Evolutionary conservation across 2,113 vertebrate genomes (phyloP), one percentile per base, ranked within the genome.

Genomic region (Oxyruncus cristatus): DNA sequence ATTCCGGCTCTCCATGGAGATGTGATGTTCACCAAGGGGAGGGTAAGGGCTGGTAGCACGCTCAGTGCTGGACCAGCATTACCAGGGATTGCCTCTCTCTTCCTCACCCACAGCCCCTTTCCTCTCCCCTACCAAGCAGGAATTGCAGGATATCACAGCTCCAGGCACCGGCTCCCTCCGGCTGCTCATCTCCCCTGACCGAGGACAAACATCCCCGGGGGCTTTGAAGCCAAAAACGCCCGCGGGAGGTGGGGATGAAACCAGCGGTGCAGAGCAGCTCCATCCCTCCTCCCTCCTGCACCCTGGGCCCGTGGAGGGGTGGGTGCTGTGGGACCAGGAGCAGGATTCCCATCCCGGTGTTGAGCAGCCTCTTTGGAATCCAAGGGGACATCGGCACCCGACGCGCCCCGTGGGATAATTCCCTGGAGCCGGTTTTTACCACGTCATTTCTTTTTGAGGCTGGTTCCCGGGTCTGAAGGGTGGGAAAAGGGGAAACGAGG

Each of bases 361-460:
- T 9, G 20, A 58, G 59, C 46, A 37, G 41, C n/a, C 27, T 32
- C 50, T 59, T 5, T 4, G 49, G 62, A 7, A 77, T 27, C 3
- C 1, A 5, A 39, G 18, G 10, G 53, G 23, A 16, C 21, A 4
- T 3, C 4, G 3, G 47, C 32, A 19, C 67, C 47, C 0, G 0
- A 3, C 6, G 3, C 1, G 0, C 28, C 11, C 1, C 4, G 0
- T 0, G 2, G 42, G 50, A 13, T 14, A 10, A 23, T 9, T 67
- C 21, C 14, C 53, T 5, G 6, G 37, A 28, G 44, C 13, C 70
- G 67, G 0, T 5, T 2, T n/a, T 58, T 2, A 41, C 17, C 2
- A 1, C 0, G 0, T 2, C 0, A 10, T 14, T 70, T 32, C 32
- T 73, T 83, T 80, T 58, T 28, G 11, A 89, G 50, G 11, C 37